phyloP scores from a whole-genome alignment of 1,140 invertebrate genomes.

The Sitobion miscanthi region DNA sequence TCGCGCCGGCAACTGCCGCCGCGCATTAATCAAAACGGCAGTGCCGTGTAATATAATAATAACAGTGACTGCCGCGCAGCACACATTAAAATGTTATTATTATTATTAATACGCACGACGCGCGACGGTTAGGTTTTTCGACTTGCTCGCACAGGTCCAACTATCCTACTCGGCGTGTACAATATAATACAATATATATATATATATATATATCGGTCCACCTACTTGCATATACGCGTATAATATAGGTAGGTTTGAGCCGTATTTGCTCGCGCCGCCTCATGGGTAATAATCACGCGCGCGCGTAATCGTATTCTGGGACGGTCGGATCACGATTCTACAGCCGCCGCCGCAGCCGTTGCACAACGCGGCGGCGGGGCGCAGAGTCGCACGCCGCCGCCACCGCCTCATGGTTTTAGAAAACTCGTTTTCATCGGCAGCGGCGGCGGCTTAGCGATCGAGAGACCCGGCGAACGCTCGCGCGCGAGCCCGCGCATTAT shows the following conservation, averaged over 20 bases:
- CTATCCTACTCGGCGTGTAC: neutral
- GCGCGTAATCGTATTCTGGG: conserved; percentile 42
- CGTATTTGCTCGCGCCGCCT: conserved; percentile 10
- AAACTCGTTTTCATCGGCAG: conserved; percentile 42
- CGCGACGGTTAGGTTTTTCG: conserved; percentile 3
- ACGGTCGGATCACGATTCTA: conserved; percentile 49
- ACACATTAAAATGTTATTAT: neutral
- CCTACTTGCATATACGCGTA: neutral
- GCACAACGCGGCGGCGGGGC: neutral
- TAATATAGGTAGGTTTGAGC: neutral
- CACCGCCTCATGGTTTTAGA: neutral
- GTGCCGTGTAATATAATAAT: neutral
- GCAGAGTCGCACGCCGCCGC: conserved; percentile 13
- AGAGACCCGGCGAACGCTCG: neutral
- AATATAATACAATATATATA: neutral
- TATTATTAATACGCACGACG: conserved; percentile 16
- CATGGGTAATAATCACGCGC: conserved; percentile 31
- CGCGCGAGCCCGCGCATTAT: conserved; percentile 18
- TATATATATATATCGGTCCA: neutral
- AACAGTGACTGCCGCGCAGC: neutral
- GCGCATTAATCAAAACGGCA: conserved; percentile 30
- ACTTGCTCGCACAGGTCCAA: neutral
- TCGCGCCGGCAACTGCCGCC: neutral
- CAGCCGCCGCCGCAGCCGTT: neutral
- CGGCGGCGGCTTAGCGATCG: neutral